phyloP scores from a whole-genome alignment of 1,140 invertebrate genomes.

The Heliconius nattereri region DNA sequence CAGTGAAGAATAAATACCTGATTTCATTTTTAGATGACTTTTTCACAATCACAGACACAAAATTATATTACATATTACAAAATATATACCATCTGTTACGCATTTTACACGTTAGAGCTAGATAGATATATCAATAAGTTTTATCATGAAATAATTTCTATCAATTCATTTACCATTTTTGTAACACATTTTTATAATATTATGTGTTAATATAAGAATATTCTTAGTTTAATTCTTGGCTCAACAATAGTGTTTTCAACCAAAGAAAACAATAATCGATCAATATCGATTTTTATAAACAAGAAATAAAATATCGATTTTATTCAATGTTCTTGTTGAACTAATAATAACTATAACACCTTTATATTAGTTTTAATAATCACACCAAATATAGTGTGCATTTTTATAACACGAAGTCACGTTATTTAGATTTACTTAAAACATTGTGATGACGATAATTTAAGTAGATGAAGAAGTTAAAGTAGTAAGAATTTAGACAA shows the following conservation, averaged over 20 bases:
- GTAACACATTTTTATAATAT: too few relatives aligned
- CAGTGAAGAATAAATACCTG: too few relatives aligned
- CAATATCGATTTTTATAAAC: background rate
- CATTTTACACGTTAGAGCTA: too few relatives aligned
- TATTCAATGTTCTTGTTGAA: constrained; percentile 5
- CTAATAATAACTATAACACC: background rate
- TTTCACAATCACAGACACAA: too few relatives aligned
- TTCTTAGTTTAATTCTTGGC: background rate
- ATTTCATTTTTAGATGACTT: too few relatives aligned
- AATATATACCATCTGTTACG: too few relatives aligned
- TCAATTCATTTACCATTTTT: background rate
- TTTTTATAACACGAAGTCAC: constrained; percentile 31
- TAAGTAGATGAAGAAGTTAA: constrained; percentile 51
- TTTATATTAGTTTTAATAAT: constrained; percentile 20
- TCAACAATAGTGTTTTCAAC: background rate
- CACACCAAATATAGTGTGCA: constrained; percentile 50
- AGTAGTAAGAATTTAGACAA: constrained; percentile 30
- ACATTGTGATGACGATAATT: constrained; percentile 57
- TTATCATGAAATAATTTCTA: background rate
- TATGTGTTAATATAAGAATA: background rate
- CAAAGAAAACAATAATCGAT: background rate
- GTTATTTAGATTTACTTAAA: constrained; percentile 45
- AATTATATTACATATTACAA: too few relatives aligned
- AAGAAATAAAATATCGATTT: background rate
- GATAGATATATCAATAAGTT: background rate